These are phyloP conservation scores for Astur gentilis DNA, from an alignment of 2,113 vertebrate species.

Conservation along the genomic window DNA sequence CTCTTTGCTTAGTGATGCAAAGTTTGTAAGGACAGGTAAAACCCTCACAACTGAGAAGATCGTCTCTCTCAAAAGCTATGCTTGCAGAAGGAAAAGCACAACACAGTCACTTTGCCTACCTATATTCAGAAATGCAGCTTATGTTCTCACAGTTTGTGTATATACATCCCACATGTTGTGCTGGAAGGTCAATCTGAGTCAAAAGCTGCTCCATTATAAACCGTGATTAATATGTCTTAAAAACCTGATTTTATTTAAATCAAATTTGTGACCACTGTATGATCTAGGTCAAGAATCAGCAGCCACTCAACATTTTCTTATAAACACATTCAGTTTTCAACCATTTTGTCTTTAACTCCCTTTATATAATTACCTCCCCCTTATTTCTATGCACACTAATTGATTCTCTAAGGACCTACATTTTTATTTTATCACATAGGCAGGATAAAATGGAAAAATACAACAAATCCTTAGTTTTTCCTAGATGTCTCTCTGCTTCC, in stretches of 20 bases:
- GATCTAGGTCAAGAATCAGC: constrained; percentile 56
- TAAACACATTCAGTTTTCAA: constrained; percentile 51
- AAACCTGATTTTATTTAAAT: not conserved
- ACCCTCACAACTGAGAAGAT: not conserved
- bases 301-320: constrained; percentile 1
- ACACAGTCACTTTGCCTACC: not conserved
- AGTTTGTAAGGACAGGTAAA: not conserved
- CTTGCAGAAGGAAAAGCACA: not conserved
- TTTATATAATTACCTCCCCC: constrained; percentile 49
- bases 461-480: constrained; percentile 27
- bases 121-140: not conserved
- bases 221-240: not conserved
- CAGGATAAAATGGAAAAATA: constrained; percentile 51
- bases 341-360: constrained; percentile 46
- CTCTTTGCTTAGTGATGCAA: not conserved
- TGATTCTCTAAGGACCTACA: constrained; percentile 61
- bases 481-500: not conserved
- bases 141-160: not conserved
- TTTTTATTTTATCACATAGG: constrained; percentile 45
- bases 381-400: constrained; percentile 69
- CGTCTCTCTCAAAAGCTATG: not conserved
- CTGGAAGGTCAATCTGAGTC: not conserved
- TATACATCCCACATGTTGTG: not conserved
- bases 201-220: not conserved
- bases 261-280: not conserved